These are phyloP conservation scores for Pluvianellus socialis DNA, from an alignment of 2,113 vertebrate species.

Conservation along the genomic window DNA sequence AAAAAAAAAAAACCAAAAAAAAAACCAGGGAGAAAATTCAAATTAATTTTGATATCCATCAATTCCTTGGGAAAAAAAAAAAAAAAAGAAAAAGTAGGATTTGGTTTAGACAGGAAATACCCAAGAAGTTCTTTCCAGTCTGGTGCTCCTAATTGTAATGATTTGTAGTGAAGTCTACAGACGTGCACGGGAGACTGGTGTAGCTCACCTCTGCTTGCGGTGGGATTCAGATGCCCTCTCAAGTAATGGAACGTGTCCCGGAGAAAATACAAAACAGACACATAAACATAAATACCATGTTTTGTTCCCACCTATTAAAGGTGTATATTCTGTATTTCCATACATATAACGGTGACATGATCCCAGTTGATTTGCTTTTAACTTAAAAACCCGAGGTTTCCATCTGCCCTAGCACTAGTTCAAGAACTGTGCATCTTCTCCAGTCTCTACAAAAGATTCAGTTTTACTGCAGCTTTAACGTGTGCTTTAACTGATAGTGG, in stretches of 20 bases:
- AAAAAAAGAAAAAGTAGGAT: not conserved
- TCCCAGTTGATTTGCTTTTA: not conserved
- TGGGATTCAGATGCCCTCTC: not conserved
- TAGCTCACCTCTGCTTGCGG: rapidly evolving
- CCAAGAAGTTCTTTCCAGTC: not conserved
- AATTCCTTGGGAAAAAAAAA: not conserved
- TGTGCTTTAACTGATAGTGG: not conserved
- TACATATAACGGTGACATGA: rapidly evolving
- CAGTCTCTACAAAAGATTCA: not conserved
- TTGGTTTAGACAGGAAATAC: not conserved
- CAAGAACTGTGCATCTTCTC: not conserved
- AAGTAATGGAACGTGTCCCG: not conserved
- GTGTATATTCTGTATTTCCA: rapidly evolving
- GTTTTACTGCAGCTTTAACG: not conserved
- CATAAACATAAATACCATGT: rapidly evolving
- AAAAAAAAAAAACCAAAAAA: not conserved
- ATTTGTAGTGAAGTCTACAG: not conserved
- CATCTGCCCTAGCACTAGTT: not conserved
- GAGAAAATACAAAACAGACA: not conserved
- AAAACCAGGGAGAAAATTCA: not conserved
- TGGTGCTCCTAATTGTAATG: not conserved
- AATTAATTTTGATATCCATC: not conserved
- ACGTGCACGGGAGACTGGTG: rapidly evolving
- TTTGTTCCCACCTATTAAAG: not conserved
- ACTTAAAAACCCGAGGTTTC: not conserved